Evolutionary conservation across 2,888 invertebrate genomes (phyloP).

Genomic region (Stegophylla sp.): DNA sequence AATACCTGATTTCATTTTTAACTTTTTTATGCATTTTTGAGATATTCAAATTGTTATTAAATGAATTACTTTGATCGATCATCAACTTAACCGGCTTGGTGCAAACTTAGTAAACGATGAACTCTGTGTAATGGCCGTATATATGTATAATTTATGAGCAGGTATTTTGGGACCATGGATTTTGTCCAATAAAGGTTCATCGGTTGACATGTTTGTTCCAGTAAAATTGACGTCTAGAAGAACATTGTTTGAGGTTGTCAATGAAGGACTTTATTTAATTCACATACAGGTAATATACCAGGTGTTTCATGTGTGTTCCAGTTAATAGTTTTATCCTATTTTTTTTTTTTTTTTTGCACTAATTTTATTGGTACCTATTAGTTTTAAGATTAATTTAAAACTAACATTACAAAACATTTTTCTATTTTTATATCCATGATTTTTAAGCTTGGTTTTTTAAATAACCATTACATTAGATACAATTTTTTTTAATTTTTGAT

Average conservation of each 20-base stretch:
- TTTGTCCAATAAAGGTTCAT: slow-evolving; percentile 42
- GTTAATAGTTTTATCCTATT: too few relatives aligned
- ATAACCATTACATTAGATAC: too few relatives aligned
- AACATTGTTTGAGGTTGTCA: slow-evolving; percentile 38
- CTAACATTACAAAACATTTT: too few relatives aligned
- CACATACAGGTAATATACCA: slow-evolving; percentile 44
- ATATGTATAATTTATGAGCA: slow-evolving; percentile 22
- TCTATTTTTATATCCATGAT: too few relatives aligned
- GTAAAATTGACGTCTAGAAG: slow-evolving; percentile 49
- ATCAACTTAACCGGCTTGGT: not conserved
- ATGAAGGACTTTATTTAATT: slow-evolving; percentile 46
- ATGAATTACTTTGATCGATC: not conserved
- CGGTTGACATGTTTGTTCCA: not conserved
- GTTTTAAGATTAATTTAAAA: too few relatives aligned
- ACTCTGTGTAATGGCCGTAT: not conserved
- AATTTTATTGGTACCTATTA: too few relatives aligned
- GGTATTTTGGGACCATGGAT: slow-evolving; percentile 54
- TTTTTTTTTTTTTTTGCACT: too few relatives aligned
- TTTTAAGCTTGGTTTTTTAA: too few relatives aligned
- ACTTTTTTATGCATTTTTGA: too few relatives aligned
- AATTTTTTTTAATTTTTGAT: too few relatives aligned
- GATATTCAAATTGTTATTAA: too few relatives aligned
- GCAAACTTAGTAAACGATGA: slow-evolving; percentile 4
- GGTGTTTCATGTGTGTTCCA: too few relatives aligned
- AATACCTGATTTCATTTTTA: not conserved